phyloP scores from a whole-genome alignment of 2,797 vertebrate genomes.

The Galagoides demidoff region DNA sequence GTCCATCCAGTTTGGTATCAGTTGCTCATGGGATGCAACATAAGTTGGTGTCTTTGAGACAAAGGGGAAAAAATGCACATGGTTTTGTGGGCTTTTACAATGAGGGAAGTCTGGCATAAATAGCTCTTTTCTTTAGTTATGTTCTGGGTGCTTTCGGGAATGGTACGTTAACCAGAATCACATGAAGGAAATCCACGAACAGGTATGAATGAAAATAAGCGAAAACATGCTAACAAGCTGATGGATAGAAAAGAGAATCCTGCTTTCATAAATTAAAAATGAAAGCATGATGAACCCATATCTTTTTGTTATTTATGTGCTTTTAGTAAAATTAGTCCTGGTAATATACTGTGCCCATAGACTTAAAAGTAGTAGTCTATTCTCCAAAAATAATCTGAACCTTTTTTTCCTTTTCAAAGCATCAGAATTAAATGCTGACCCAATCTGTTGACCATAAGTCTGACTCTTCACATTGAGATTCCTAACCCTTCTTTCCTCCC shows the following conservation, averaged over 20 bases:
- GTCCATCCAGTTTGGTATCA: background rate
- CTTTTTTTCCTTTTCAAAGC: background rate
- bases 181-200: background rate
- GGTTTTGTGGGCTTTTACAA: background rate
- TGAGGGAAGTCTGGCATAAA: background rate
- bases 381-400: background rate
- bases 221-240: background rate
- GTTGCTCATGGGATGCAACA: background rate
- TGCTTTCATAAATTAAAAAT: background rate
- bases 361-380: background rate
- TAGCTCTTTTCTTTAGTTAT: background rate
- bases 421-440: background rate
- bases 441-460: background rate
- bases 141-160: background rate
- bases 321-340: background rate
- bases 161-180: background rate
- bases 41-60: background rate
- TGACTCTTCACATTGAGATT: background rate
- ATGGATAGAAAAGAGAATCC: background rate
- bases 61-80: background rate
- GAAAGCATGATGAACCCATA: background rate
- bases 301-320: background rate
- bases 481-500: background rate
- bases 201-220: background rate
- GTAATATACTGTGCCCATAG: too few relatives aligned